phyloP scores from a whole-genome alignment of 2,888 invertebrate genomes.

The Pseudoips prasinana region DNA sequence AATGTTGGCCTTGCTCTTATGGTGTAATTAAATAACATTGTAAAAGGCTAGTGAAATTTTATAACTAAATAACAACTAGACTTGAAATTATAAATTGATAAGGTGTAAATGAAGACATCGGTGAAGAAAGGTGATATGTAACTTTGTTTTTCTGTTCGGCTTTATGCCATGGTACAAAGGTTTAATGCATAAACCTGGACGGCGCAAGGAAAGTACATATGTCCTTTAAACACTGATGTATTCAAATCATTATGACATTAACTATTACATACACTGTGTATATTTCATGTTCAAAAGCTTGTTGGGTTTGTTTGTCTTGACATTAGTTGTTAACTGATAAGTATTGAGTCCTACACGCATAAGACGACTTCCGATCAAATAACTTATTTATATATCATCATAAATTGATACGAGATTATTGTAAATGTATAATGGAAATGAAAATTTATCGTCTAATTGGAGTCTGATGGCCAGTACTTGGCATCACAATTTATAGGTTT shows the following conservation, averaged over 20 bases:
- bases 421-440: no score
- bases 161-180: no score
- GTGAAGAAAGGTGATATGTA: no score
- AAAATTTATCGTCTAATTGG: no score
- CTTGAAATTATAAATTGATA: slow-evolving; percentile 69
- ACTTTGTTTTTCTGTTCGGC: no score
- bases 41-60: slow-evolving; percentile 82
- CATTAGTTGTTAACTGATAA: slow-evolving; percentile 18
- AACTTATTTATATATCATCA: not conserved
- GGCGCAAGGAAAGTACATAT: no score
- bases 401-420: slow-evolving; percentile 1
- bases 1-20: slow-evolving; percentile 72
- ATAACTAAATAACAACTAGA: slow-evolving; percentile 76
- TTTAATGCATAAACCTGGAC: no score
- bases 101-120: slow-evolving; percentile 57
- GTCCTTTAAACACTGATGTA: no score
- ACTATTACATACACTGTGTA: slow-evolving; percentile 19
- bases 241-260: slow-evolving; percentile 45
- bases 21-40: slow-evolving; percentile 69
- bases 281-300: slow-evolving; percentile 23
- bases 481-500: no score
- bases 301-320: slow-evolving; percentile 18
- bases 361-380: slow-evolving; percentile 21
- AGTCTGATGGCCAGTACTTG: no score
- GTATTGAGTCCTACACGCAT: slow-evolving; percentile 14